These are phyloP conservation scores for Halesus radiatus DNA, from an alignment of 1,140 invertebrate genomes.

Conservation along the genomic window DNA sequence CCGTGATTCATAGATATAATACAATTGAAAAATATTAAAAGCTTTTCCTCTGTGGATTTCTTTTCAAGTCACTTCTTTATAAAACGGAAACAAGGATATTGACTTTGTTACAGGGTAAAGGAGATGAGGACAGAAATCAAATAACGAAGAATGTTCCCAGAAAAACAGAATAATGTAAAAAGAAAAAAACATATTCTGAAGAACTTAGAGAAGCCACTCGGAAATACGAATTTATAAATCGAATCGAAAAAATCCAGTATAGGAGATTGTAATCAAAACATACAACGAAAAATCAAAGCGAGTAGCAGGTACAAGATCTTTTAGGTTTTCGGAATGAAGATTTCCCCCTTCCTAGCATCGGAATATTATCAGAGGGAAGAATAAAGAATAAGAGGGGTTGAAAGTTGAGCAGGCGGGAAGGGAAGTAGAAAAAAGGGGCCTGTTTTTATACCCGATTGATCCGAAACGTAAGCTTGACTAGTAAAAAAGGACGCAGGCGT, in stretches of 20 bases:
- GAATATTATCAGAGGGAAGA: neutral
- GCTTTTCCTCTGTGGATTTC: no score
- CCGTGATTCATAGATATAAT: no score
- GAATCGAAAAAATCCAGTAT: neutral
- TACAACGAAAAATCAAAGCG: conserved; percentile 1
- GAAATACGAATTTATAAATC: neutral
- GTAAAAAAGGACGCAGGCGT: neutral
- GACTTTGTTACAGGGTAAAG: no score
- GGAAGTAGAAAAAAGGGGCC: neutral
- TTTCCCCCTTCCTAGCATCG: neutral
- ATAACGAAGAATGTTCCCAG: no score
- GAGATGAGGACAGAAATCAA: no score
- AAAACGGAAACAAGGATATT: no score
- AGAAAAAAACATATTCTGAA: no score
- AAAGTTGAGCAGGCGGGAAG: neutral
- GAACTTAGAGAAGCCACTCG: neutral
- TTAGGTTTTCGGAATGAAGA: neutral
- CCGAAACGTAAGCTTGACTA: conserved; percentile 2
- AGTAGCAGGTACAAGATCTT: neutral
- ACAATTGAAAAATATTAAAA: no score
- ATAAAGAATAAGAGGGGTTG: neutral
- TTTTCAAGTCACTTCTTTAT: no score
- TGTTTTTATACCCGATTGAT: conserved; percentile 24
- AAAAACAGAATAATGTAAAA: no score
- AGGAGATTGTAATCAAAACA: neutral